Evolutionary conservation across 1,140 invertebrate species (phyloP), one percentile per base, ranked within the genome.

Genomic region (Sipha flava): DNA sequence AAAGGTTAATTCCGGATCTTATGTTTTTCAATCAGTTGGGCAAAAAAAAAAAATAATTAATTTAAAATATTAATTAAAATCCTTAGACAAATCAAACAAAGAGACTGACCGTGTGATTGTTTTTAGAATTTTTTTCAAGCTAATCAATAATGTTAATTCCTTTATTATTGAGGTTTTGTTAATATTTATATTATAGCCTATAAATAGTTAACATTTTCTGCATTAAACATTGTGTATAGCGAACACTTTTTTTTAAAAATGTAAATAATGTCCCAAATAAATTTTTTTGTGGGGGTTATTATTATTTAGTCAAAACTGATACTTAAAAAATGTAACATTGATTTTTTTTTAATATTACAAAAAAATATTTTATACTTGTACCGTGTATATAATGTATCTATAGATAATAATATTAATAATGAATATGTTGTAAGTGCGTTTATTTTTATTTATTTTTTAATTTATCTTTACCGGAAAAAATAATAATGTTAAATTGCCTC

Each of bases 41-140:
- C 16, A 70, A 45, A 21, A 26, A 45, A 45, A 52, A 64, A 40
- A 75, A 66, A 34, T 34, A 37, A 54, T 80, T 47, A 77, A 31
- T 73, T 75, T 47, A 59, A 62, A 80, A 75, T 47, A 29, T 47
- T 23, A 73, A 73, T 72, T 59, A 34, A 75, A 80, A 72, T 80
- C 80, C 73, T 77, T 77, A 77, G 73, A 77, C 73, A 77, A 77
- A 77, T 80, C 80, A 77, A 80, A 80, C 80, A 80, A 80, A 73
- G 80, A 80, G 80, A 80, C 80, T 80, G 80, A 80, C 80, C 70
- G 80, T 80, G 80, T 80, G 80, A 80, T 80, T 77, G 73, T 77
- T 77, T 77, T 77, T 77, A 77, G 73, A 57, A 57, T 77, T 77
- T 73, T 68, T 75, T 77, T 77, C 73, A 77, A 26, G 52, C 73